Evolutionary conservation across 1,140 invertebrate species (phyloP), one percentile per base, ranked within the genome.

Genomic region (Scaptomyza graminum): DNA sequence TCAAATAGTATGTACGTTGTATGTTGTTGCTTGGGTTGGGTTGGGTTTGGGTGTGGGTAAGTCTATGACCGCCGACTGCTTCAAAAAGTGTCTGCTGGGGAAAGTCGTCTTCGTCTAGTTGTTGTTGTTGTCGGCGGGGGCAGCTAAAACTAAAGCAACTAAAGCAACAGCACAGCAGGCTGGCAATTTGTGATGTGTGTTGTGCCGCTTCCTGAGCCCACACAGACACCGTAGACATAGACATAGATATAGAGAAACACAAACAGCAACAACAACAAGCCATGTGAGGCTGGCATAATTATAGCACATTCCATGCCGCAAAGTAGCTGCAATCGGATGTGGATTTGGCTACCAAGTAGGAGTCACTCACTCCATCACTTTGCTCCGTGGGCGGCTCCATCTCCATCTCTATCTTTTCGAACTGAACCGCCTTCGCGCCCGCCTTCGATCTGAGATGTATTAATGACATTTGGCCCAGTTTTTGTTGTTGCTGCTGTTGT

Each of bases 381-480:
- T 59, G 11, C 47, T 28, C 34, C 12, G 66, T 64, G 50, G 67
- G 62, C 59, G 60, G 52, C 65, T 31, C 54, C 74, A 15, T 13
- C 18, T n/a, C 51, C 57, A 28, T 37, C 31, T 18, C 67, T 55
- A 50, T 62, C 75, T 43, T 9, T n/a, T 16, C 28, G 3, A 61
- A 44, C 66, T 68, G 75, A 73, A 55, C 70, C 57, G 65, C 71
- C 71, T 65, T 43, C 60, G 47, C 41, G 52, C 50, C 68, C 57
- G 68, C 71, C 80, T 78, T 74, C 77, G 76, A 72, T 79, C 66
- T 63, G 61, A 85, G 82, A 87, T 87, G 82, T 85, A 85, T 85
- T 85, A 87, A 85, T 85, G 82, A 87, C 82, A 88, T 87, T 85
- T 85, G 82, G 75, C 82, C 82, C 67, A 85, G 78, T 85, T 85